Base-by-base conservation (phyloP, 2,113 vertebrate species). In the Calyptomena viridis region DNA sequence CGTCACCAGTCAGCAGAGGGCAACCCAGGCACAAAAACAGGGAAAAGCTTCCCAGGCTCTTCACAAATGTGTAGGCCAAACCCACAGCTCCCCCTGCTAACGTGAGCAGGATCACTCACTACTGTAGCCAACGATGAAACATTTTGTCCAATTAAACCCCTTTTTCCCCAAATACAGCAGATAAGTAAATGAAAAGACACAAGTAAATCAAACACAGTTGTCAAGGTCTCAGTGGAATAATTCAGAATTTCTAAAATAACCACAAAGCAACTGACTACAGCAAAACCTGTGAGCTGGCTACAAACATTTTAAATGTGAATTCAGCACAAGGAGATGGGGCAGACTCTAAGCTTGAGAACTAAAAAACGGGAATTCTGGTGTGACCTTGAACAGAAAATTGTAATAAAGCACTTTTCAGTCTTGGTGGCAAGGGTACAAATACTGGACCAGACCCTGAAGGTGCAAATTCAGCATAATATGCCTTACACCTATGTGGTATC, bases 1-100 rank as follows among this genome's bases (percentile, higher is more conserved):
- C 10, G 2, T 56, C 47, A 47, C 22, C 58, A 20, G 87, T 83
- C 95, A 75, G 94, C 83, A 97, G 96, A 92, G 96, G 95, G 96
- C 96, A 95, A 94, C 86, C 81, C 14, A 94, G 56, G 27, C 95
- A 63, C 80, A 93, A 53, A 93, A 94, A 79, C 60, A 39, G 7
- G 3, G 16, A 19, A 44, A 47, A 88, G 60, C n/a, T 86, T 40
- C 64, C 1, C 67, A 27, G 25, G 33, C 63, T 63, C 27, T 33
- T 49, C 2, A 6, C 30, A 39, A 59, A 15, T 0, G 8, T 0
- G 47, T 19, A 50, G 39, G 5, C 6, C 64, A 62, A 90, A 19
- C 27, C 27, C 37, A 1, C 27, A 12, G 3, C 15, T 30, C 7
- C 15, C 42, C 47, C 33, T 42, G 40, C 63, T 77, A 63, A 71